phyloP scores from a whole-genome alignment of 2,888 invertebrate species.

The Cyclophora albipunctata region DNA sequence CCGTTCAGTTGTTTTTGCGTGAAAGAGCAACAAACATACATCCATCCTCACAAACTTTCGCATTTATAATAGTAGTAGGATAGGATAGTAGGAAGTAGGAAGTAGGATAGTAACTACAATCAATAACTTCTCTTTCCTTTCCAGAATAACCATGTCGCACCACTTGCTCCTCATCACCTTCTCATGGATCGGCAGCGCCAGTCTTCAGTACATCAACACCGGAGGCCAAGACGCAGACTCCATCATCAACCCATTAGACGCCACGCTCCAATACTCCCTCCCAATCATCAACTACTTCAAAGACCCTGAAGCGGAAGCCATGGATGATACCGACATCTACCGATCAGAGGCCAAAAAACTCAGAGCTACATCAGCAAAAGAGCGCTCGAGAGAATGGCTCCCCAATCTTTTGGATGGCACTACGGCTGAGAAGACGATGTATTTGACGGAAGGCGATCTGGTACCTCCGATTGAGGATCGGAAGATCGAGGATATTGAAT shows the following conservation, averaged over 20 bases:
- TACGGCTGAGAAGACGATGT: constrained; percentile 33
- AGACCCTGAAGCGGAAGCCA: constrained; percentile 19
- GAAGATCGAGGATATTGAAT: constrained; percentile 29
- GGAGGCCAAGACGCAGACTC: constrained; percentile 34
- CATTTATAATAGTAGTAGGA: too few relatives aligned
- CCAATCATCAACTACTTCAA: constrained; percentile 43
- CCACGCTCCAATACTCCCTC: constrained; percentile 31
- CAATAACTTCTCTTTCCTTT: constrained; percentile 17
- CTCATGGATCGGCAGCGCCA: constrained; percentile 53
- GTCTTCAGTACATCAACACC: constrained; percentile 56
- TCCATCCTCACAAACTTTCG: too few relatives aligned
- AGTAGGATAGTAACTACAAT: too few relatives aligned
- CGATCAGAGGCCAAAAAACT: too few relatives aligned
- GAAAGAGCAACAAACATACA: too few relatives aligned
- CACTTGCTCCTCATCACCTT: constrained; percentile 55
- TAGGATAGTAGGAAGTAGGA: too few relatives aligned
- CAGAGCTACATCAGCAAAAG: too few relatives aligned
- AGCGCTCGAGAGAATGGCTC: constrained; percentile 26
- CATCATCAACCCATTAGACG: constrained; percentile 33
- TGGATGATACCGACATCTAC: not conserved
- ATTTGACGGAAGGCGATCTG: constrained; percentile 20
- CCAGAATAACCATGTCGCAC: constrained; percentile 53
- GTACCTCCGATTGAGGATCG: constrained; percentile 31
- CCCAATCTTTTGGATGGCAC: constrained; percentile 34
- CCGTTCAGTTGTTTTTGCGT: too few relatives aligned